Conservation (phyloP, 2,113 vertebrate species). For the Collichthys lucidus region DNA sequence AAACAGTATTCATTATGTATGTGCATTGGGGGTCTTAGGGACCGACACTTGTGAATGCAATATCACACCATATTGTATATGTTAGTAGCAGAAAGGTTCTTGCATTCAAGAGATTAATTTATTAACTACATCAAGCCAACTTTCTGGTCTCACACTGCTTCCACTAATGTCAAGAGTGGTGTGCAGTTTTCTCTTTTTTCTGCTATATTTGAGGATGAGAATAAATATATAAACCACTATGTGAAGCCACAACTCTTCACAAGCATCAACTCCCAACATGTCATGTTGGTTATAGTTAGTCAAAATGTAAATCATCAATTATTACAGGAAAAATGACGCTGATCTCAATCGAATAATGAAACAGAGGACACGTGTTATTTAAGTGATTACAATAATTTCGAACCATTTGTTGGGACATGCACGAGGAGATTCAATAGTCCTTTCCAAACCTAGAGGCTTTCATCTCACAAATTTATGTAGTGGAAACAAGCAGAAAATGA, state of each 20-base stretch:
- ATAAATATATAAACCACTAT: conserved; percentile 4
- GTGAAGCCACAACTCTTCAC: not conserved
- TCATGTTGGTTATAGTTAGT: conserved; percentile 20
- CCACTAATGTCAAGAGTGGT: conserved; percentile 8
- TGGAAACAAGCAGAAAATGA: conserved; percentile 25
- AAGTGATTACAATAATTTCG: conserved; percentile 63
- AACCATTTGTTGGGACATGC: conserved; percentile 61
- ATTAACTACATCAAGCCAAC: not conserved
- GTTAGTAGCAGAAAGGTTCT: not conserved
- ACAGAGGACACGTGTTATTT: conserved; percentile 58
- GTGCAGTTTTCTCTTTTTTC: not conserved
- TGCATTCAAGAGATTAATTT: not conserved
- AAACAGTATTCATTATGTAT: not conserved
- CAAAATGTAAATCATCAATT: conserved; percentile 33
- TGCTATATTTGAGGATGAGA: not conserved
- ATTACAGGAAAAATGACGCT: conserved; percentile 35
- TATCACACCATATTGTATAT: not conserved
- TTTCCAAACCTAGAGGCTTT: conserved; percentile 59
- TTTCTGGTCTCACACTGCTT: not conserved
- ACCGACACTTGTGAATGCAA: not conserved
- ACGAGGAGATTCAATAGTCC: conserved; percentile 28
- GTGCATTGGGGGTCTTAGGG: not conserved
- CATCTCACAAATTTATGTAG: conserved; percentile 55
- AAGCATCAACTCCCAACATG: conserved; percentile 2
- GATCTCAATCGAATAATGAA: conserved; percentile 47